phyloP scores from a whole-genome alignment of 2,113 vertebrate species.

The Callospermophilus lateralis region DNA sequence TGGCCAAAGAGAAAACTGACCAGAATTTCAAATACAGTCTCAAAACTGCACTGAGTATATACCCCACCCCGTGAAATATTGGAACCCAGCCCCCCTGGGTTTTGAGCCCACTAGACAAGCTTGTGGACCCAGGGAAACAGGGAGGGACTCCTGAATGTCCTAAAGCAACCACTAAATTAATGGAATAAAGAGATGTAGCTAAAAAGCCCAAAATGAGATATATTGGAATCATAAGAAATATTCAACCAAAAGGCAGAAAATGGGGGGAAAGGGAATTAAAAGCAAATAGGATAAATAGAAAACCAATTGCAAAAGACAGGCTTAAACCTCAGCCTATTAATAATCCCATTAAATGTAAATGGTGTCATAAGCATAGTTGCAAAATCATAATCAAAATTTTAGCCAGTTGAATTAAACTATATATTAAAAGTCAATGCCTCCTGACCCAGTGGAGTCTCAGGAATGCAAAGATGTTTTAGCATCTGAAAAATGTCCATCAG shows the following conservation, averaged over 20 bases:
- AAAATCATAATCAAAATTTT: conserved; percentile 27
- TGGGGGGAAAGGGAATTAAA: background rate
- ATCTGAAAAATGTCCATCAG: background rate
- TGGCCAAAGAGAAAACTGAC: background rate
- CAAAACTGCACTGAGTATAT: background rate
- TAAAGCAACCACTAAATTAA: background rate
- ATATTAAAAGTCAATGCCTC: background rate
- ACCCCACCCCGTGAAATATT: background rate
- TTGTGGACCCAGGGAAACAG: background rate
- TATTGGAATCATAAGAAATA: conserved; percentile 38
- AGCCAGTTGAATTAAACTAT: background rate
- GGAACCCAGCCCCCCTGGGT: background rate
- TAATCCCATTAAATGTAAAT: conserved; percentile 1
- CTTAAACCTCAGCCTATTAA: background rate
- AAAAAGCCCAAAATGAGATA: conserved; percentile 45
- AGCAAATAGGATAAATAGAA: conserved; percentile 34
- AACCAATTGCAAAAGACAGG: background rate
- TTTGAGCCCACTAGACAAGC: background rate
- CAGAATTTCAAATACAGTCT: background rate
- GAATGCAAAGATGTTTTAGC: background rate
- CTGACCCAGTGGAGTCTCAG: background rate
- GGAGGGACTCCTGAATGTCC: background rate
- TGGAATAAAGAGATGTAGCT: background rate
- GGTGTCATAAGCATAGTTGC: background rate
- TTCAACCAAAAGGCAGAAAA: background rate